A percentile compares a stretch with the other conserved stretches of the same genome.
These are phyloP conservation scores for Lindbergichthys nudifrons DNA, from an alignment of 2,797 vertebrate species.

Conservation along the genomic window DNA sequence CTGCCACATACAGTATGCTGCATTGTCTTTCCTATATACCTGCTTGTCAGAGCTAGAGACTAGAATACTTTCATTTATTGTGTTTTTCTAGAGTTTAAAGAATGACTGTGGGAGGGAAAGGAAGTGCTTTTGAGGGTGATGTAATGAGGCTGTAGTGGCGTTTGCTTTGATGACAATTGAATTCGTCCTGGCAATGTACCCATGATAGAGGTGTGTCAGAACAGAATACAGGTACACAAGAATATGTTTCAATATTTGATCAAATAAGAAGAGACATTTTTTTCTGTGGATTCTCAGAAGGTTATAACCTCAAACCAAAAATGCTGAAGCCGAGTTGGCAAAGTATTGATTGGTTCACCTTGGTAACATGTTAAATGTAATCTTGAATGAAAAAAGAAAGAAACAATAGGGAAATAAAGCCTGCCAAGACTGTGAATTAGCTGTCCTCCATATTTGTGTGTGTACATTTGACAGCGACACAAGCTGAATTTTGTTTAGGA, in stretches of 20 bases:
- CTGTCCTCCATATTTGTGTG: slow-evolving; percentile 54
- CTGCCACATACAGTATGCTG: neutral
- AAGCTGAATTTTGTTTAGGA: slow-evolving; percentile 43
- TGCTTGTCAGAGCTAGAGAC: slow-evolving; percentile 3
- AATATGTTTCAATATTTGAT: slow-evolving; percentile 8
- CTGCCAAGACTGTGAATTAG: slow-evolving; percentile 61
- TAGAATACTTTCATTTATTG: slow-evolving; percentile 13
- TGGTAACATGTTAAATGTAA: slow-evolving; percentile 65
- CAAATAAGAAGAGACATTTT: neutral
- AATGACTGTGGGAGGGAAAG: slow-evolving; percentile 30
- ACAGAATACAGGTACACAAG: slow-evolving; percentile 3
- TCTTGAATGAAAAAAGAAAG: slow-evolving; percentile 27
- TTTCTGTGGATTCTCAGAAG: slow-evolving; percentile 32
- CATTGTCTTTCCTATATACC: neutral
- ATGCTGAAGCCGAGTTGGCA: slow-evolving; percentile 47
- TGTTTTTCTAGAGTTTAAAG: slow-evolving; percentile 27
- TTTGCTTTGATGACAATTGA: slow-evolving; percentile 45
- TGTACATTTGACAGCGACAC: slow-evolving; percentile 40
- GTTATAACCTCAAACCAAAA: slow-evolving; percentile 40
- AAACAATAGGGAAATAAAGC: slow-evolving; percentile 41
- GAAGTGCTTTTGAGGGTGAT: slow-evolving; percentile 47
- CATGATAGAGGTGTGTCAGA: slow-evolving; percentile 30
- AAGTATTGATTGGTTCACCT: slow-evolving; percentile 70
- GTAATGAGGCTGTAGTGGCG: slow-evolving; percentile 49
- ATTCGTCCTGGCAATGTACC: slow-evolving; percentile 27